These are phyloP conservation scores for Ormyrus nitidulus DNA, from an alignment of 2,888 invertebrate species.

Conservation along the genomic window DNA sequence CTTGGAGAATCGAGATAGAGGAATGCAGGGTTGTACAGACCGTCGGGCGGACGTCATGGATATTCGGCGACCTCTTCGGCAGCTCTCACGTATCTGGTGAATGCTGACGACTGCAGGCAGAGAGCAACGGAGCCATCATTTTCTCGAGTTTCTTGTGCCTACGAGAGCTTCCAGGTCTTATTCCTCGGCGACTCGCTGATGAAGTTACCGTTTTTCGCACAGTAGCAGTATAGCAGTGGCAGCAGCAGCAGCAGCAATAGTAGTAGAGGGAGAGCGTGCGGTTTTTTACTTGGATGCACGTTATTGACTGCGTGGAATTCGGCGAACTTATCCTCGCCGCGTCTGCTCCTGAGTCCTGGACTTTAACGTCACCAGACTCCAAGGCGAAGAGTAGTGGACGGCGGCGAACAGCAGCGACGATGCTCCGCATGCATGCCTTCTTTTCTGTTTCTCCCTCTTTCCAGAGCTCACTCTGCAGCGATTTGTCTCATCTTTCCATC, in stretches of 20 bases:
- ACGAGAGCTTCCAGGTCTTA: not conserved
- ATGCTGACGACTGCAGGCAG: slow-evolving; percentile 25
- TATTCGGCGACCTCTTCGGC: slow-evolving; percentile 5
- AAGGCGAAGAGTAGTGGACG: too few relatives aligned
- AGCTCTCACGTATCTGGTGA: slow-evolving; percentile 38
- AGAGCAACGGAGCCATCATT: slow-evolving; percentile 20
- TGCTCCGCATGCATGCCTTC: too few relatives aligned
- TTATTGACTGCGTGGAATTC: not conserved
- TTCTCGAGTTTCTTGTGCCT: not conserved
- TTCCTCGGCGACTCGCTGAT: not conserved
- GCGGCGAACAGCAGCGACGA: too few relatives aligned
- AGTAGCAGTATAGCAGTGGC: too few relatives aligned
- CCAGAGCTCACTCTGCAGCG: too few relatives aligned
- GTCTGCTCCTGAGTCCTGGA: not conserved
- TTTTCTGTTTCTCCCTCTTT: too few relatives aligned
- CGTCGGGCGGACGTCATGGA: slow-evolving; percentile 57
- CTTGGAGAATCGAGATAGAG: too few relatives aligned
- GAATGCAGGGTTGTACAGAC: slow-evolving; percentile 29
- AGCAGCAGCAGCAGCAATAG: not conserved
- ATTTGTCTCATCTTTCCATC: too few relatives aligned
- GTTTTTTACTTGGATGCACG: slow-evolving; percentile 24
- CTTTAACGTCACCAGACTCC: not conserved
- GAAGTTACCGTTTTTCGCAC: not conserved
- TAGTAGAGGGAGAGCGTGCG: slow-evolving; percentile 2
- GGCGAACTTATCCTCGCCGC: not conserved